Conservation (phyloP, 1,140 invertebrate species). For the Drosophila erecta region DNA sequence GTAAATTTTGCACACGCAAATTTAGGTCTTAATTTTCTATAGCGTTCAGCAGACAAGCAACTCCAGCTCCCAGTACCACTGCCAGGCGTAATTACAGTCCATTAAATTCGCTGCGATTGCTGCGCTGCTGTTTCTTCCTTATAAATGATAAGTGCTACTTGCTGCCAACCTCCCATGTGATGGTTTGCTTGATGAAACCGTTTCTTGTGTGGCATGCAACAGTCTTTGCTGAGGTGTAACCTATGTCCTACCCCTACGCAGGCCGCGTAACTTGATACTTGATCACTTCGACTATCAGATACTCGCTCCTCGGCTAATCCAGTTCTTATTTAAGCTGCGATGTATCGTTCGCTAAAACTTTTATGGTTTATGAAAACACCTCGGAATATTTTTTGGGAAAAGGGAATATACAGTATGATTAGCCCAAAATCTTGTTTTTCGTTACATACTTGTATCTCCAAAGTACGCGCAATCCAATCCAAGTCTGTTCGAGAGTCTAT, state of each 20-base stretch:
- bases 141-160: slow-evolving; percentile 72
- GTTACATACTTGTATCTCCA: too few relatives aligned
- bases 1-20: slow-evolving; percentile 75
- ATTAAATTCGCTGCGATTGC: slow-evolving; percentile 58
- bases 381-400: too few relatives aligned
- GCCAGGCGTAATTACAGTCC: slow-evolving; percentile 63
- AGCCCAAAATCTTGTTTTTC: too few relatives aligned
- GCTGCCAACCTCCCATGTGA: slow-evolving; percentile 15
- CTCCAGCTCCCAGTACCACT: slow-evolving; percentile 9
- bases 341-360: too few relatives aligned
- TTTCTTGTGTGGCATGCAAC: slow-evolving; percentile 27
- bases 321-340: too few relatives aligned
- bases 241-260: slow-evolving; percentile 31
- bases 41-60: slow-evolving; percentile 39
- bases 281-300: too few relatives aligned
- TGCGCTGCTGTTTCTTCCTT: slow-evolving; percentile 33
- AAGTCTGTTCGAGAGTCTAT: too few relatives aligned
- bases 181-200: slow-evolving; percentile 52
- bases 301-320: too few relatives aligned
- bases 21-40: slow-evolving; percentile 65
- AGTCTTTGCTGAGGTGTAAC: slow-evolving; percentile 61
- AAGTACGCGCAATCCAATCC: too few relatives aligned
- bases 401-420: too few relatives aligned
- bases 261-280: too few relatives aligned
- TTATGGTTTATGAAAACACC: too few relatives aligned